Evolutionary conservation across 2,113 vertebrate species (phyloP).

Genomic region (Mellivora capensis): DNA sequence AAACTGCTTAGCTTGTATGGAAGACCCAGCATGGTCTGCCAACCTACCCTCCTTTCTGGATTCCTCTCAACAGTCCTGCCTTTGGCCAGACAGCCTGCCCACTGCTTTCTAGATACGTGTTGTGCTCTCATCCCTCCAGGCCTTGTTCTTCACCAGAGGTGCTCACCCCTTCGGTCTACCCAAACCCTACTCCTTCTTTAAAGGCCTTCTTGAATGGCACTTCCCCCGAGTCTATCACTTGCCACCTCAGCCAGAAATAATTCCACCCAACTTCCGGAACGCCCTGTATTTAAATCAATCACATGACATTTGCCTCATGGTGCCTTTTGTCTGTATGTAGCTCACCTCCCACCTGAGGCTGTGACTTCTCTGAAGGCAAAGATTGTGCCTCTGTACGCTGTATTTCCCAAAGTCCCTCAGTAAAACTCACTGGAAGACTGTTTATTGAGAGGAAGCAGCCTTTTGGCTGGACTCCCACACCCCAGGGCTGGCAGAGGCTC

Average conservation of each 20-base stretch:
- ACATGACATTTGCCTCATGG: neutral
- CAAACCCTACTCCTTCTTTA: neutral
- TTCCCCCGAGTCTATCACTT: neutral
- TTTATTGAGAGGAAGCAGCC: neutral
- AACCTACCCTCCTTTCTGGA: neutral
- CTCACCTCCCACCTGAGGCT: neutral
- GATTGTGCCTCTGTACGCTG: neutral
- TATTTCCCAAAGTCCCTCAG: neutral
- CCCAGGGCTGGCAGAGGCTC: neutral
- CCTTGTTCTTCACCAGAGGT: neutral
- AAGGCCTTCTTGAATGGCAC: neutral
- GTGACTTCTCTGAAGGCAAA: neutral
- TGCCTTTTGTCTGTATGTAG: neutral
- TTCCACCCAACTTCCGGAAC: neutral
- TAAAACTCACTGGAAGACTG: neutral
- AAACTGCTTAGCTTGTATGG: neutral
- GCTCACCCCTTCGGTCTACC: neutral
- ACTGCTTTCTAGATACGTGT: neutral
- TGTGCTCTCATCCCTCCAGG: neutral
- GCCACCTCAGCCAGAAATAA: neutral
- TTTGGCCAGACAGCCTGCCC: no score
- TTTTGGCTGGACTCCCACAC: neutral
- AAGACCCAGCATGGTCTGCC: neutral
- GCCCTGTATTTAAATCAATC: neutral
- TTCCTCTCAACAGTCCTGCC: neutral